These are phyloP conservation scores for Limnodromus scolopaceus DNA, from an alignment of 2,797 vertebrate species.

Conservation along the genomic window DNA sequence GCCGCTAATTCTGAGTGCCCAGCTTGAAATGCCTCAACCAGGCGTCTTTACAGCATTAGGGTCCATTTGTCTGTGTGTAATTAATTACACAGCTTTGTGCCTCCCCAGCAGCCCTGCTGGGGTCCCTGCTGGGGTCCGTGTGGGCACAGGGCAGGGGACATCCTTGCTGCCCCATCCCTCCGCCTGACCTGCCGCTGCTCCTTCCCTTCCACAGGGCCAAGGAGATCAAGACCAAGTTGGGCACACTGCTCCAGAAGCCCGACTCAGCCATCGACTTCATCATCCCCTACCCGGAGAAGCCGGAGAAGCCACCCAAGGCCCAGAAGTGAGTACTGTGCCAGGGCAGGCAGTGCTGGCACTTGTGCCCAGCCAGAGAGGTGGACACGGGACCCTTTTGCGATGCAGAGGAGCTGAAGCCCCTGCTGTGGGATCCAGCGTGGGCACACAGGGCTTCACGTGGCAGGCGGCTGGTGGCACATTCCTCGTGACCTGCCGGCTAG, in stretches of 20 bases:
- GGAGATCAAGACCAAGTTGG: slow-evolving; percentile 95
- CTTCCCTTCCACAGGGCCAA: slow-evolving; percentile 86
- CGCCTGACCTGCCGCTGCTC: neutral
- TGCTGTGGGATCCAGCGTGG: neutral
- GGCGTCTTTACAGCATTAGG: neutral
- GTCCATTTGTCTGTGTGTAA: neutral
- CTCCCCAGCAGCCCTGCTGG: neutral
- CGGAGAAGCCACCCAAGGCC: slow-evolving; percentile 88
- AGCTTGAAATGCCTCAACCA: neutral
- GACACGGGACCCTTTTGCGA: neutral
- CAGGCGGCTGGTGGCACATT: fast-evolving
- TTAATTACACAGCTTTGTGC: neutral
- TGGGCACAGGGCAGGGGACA: neutral
- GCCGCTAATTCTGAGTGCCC: fast-evolving
- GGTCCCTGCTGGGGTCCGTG: fast-evolving
- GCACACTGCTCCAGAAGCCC: slow-evolving; percentile 93
- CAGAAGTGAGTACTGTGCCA: slow-evolving; percentile 85
- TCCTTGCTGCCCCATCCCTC: neutral
- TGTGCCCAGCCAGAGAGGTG: fast-evolving
- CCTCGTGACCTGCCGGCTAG: fast-evolving
- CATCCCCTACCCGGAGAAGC: slow-evolving; percentile 91
- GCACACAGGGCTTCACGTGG: fast-evolving
- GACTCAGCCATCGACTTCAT: slow-evolving; percentile 91
- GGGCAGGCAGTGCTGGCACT: fast-evolving
- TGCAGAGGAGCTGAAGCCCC: neutral